Conservation (phyloP, 2,888 invertebrate species). For the Helleia helle region DNA sequence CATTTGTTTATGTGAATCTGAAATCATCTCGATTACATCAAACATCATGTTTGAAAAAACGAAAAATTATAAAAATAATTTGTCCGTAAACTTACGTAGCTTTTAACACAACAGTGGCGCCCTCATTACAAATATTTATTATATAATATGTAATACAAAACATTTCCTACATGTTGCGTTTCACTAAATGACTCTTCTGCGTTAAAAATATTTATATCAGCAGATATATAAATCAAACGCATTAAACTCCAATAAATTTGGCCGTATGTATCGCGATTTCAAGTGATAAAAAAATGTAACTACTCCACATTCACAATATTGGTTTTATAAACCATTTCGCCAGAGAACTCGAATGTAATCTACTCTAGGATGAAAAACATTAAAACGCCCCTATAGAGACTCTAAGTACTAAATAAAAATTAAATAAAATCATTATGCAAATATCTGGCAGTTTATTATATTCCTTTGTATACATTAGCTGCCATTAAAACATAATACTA, state of each 20-base stretch:
- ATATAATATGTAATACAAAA: too few relatives aligned
- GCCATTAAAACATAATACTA: slow-evolving; percentile 36
- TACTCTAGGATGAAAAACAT: slow-evolving; percentile 23
- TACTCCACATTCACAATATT: slow-evolving; percentile 26
- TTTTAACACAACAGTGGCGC: background rate
- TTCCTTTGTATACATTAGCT: slow-evolving; percentile 26
- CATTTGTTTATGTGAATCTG: too few relatives aligned
- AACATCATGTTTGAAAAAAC: too few relatives aligned
- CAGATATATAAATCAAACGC: slow-evolving; percentile 63
- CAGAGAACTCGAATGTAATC: slow-evolving; percentile 23
- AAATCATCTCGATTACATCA: too few relatives aligned
- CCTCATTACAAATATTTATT: too few relatives aligned
- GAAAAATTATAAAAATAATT: background rate
- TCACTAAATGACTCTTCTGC: slow-evolving; percentile 22
- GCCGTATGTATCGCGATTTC: slow-evolving; percentile 10
- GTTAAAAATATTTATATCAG: slow-evolving; percentile 54
- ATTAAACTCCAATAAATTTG: slow-evolving; percentile 12
- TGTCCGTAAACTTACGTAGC: background rate
- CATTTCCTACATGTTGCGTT: background rate
- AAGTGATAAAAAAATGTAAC: slow-evolving; percentile 19
- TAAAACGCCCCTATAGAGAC: slow-evolving; percentile 19
- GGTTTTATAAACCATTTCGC: slow-evolving; percentile 23
- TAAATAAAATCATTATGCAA: slow-evolving; percentile 28
- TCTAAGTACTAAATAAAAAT: slow-evolving; percentile 34
- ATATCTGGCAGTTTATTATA: slow-evolving; percentile 32